Conservation (phyloP, 2,113 vertebrate species). For the Myrmecobius fasciatus region DNA sequence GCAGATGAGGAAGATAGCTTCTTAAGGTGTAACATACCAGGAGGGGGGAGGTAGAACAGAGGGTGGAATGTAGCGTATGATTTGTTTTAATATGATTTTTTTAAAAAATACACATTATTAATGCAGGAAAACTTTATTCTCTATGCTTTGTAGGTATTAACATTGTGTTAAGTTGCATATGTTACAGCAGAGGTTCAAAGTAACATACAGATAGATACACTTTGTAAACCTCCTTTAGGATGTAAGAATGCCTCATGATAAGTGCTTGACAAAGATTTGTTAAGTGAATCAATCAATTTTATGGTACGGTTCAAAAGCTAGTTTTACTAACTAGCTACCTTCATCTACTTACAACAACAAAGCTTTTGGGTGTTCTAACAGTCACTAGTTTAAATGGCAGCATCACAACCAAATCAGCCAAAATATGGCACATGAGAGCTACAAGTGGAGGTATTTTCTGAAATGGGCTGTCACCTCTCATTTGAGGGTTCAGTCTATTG, state of each 20-base stretch:
- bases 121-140: not conserved
- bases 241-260: not conserved
- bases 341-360: not conserved
- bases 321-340: too few relatives aligned
- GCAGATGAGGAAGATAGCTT: not conserved
- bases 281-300: not conserved
- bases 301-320: not conserved
- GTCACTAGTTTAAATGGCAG: constrained; percentile 36
- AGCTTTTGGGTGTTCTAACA: not conserved
- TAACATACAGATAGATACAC: not conserved
- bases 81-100: not conserved
- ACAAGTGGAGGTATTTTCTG: constrained; percentile 59
- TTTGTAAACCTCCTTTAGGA: not conserved
- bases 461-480: constrained; percentile 33
- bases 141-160: not conserved
- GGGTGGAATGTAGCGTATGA: not conserved
- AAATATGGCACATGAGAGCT: not conserved
- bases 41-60: not conserved
- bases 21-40: not conserved
- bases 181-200: not conserved
- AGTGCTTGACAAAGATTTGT: not conserved
- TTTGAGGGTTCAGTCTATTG: constrained; percentile 15
- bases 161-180: not conserved
- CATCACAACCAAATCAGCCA: constrained; percentile 38
- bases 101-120: not conserved